Evolutionary conservation across 1,140 invertebrate species (phyloP), one percentile per base, ranked within the genome.

Genomic region (Daktulosphaira vitifoliae): DNA sequence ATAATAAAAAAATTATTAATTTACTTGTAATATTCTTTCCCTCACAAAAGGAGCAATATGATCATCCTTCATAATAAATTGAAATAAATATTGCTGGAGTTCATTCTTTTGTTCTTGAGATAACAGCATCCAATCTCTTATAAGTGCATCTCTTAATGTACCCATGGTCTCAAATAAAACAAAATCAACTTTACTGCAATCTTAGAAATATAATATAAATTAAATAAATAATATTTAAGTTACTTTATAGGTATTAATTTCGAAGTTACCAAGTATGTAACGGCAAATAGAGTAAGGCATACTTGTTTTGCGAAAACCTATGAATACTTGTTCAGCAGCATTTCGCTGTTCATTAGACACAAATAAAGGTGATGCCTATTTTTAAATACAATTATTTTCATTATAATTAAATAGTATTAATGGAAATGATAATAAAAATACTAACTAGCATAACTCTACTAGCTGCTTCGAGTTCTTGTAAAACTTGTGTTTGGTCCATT

Each of bases 141-240:
- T 84, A 7, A 94, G 74, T 25, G 87, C 86, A 69, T 84, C 81
- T 76, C 91, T 92, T 64, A 96, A 76, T n/a, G 92, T 80, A 64
- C 84, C 84, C 6, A 86, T 88, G 68, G 88, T 82, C 78, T 94
- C 90, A 78, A 92, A 94, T 50, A 92, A 73, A 6, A 94, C 87
- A 79, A 89, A 90, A 71, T 90, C 88, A 66, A 84, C 82, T 59
- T 81, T 78, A 66, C 84, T 86, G 39, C 81, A 84, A 76, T 92
- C 90, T 82, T 73, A 25, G 69, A 68, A 67, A 67, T 52, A 66
- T 50, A 65, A 66, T 22, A 20, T 18, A 51, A 38, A 15, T 15
- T 37, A 15, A 23, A 7, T 33, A 6, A 33, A 33, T 33, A 15
- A n/a, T 15, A 9, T 11, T 52, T 11, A 23, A 20, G 8, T 52